Evolutionary conservation across 2,797 vertebrate species (phyloP).

Genomic region (Poeciliopsis presidionis): DNA sequence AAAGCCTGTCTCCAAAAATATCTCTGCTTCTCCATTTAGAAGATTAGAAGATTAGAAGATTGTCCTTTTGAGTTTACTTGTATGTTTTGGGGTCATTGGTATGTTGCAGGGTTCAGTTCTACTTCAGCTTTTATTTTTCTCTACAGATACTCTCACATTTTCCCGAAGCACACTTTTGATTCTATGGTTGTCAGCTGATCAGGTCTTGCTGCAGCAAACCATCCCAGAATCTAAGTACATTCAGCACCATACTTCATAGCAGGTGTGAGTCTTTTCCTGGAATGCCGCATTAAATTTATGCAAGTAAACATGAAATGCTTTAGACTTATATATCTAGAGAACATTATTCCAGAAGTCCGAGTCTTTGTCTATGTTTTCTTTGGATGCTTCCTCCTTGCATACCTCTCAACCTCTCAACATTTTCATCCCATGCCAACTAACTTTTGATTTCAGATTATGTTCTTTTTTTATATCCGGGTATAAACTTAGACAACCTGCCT

Average conservation of each 20-base stretch:
- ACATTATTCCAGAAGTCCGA: background rate
- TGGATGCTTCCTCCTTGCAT: background rate
- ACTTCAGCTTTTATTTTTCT: background rate
- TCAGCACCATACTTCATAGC: background rate
- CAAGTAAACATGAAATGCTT: background rate
- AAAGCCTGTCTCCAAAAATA: background rate
- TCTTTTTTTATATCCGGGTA: background rate
- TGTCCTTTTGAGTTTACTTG: background rate
- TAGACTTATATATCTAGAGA: background rate
- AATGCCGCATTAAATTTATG: background rate
- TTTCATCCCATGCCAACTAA: background rate
- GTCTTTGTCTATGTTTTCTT: background rate
- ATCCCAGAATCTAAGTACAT: background rate
- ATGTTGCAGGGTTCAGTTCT: background rate
- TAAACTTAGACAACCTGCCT: background rate
- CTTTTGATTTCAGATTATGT: background rate
- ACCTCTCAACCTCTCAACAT: background rate
- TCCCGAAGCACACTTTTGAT: background rate
- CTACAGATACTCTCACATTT: background rate
- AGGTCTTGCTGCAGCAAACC: background rate
- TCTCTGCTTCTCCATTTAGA: background rate
- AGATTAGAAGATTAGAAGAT: too few relatives aligned
- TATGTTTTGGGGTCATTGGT: background rate
- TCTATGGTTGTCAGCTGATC: background rate
- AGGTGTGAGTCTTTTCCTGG: background rate